Base-by-base conservation (phyloP, 1,140 invertebrate genomes). In the Drosophila asahinai region DNA sequence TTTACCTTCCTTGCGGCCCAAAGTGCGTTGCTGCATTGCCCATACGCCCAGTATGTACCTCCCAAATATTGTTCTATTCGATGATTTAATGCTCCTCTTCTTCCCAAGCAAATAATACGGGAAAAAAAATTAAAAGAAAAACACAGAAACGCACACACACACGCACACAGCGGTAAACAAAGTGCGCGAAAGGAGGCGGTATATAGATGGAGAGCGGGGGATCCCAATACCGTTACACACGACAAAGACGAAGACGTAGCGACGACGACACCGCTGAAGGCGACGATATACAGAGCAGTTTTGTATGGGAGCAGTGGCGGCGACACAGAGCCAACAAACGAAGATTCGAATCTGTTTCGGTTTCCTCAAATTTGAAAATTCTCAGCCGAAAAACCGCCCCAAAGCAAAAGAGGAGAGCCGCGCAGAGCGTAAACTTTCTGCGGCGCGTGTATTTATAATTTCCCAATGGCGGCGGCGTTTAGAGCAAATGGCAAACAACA, bases 291-390 rank as follows among this genome's bases (percentile, higher is more conserved):
- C 48, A 65, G 33, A 57, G 33, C 33, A 40, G 54, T 57, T 30
- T 67, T 49, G 30, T 68, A 57, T 71, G 40, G 67, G 15, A 68
- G 63, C 67, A 68, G 64, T 71, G 66, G 49, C 81, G 48, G 78
- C 81, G 76, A 89, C 70, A 81, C 87, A 91, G 82, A 90, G 87
- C 91, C 91, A 83, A 84, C 91, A 89, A 92, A 91, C 83, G 84
- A 84, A 91, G 86, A 91, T 92, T 90, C 90, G 74, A 74, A 90
- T 92, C 84, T 92, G 91, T 83, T 83, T 92, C 91, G 75, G 80
- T 86, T 89, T 81, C 80, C 62, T 73, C 51, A 60, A 90, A 68
- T 84, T 60, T 73, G 81, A 87, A 90, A 87, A 89, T 81, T 64
- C 62, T 65, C 83, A 52, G 67, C 42, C 72, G 63, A 83, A 73